Conservation (phyloP, 2,888 invertebrate genomes). For the Synergus umbraculus region DNA sequence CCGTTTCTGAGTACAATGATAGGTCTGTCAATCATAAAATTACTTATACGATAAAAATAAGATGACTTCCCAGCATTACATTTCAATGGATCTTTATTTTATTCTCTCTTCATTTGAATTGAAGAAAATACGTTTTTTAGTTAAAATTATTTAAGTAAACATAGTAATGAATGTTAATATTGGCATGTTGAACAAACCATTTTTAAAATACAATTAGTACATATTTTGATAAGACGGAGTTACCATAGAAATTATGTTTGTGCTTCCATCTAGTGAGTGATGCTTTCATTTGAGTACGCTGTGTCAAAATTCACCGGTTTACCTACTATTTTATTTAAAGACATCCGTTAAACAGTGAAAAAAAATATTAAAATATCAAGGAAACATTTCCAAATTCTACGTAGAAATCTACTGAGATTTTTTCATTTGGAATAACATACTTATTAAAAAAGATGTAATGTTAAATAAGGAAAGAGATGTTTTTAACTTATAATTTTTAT, state of each 20-base stretch:
- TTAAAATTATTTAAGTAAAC: too few relatives aligned
- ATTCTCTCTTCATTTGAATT: neutral
- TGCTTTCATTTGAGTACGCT: neutral
- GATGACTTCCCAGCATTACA: neutral
- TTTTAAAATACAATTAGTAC: too few relatives aligned
- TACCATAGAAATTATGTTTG: neutral
- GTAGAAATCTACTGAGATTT: too few relatives aligned
- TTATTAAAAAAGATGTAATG: neutral
- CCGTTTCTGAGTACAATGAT: conserved; percentile 4
- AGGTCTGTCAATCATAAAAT: neutral
- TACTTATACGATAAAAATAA: conserved; percentile 1
- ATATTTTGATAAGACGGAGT: neutral
- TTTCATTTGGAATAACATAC: too few relatives aligned
- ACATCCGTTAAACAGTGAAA: neutral
- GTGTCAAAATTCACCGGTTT: neutral
- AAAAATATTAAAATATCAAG: too few relatives aligned
- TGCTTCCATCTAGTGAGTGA: neutral
- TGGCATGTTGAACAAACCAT: too few relatives aligned
- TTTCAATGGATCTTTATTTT: neutral
- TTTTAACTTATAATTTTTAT: neutral
- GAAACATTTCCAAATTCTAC: too few relatives aligned
- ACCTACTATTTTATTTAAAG: neutral
- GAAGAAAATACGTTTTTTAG: too few relatives aligned
- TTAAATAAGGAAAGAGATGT: neutral
- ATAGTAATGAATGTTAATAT: too few relatives aligned